These are phyloP conservation scores for Catharus fuscescens DNA, from an alignment of 2,113 vertebrate species.

Conservation along the genomic window DNA sequence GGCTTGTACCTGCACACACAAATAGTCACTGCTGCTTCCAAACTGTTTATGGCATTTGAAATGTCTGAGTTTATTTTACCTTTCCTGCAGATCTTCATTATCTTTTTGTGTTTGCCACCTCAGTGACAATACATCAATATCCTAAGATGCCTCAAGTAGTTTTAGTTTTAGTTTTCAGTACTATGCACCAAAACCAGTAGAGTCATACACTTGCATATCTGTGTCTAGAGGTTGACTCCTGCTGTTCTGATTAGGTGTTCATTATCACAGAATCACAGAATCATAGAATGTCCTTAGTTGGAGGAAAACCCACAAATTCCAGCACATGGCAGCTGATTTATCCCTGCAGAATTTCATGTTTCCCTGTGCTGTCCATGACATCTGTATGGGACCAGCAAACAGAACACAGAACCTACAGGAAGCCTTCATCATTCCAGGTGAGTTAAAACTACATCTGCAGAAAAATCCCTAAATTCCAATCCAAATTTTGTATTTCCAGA, in stretches of 20 bases:
- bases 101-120: neutral
- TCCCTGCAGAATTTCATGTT: neutral
- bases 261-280: neutral
- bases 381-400: neutral
- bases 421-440: neutral
- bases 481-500: neutral
- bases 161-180: neutral
- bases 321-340: neutral
- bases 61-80: neutral
- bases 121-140: neutral
- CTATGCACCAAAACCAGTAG: neutral
- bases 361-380: accelerated
- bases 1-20: neutral
- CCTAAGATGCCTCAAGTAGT: neutral
- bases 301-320: neutral
- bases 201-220: neutral
- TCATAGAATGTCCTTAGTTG: neutral
- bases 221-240: neutral
- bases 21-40: neutral
- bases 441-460: neutral
- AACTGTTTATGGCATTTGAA: neutral
- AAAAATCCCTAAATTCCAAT: neutral
- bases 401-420: neutral
- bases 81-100: neutral
- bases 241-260: neutral